Conservation (phyloP, 2,888 invertebrate species). For the Agelastica alni region DNA sequence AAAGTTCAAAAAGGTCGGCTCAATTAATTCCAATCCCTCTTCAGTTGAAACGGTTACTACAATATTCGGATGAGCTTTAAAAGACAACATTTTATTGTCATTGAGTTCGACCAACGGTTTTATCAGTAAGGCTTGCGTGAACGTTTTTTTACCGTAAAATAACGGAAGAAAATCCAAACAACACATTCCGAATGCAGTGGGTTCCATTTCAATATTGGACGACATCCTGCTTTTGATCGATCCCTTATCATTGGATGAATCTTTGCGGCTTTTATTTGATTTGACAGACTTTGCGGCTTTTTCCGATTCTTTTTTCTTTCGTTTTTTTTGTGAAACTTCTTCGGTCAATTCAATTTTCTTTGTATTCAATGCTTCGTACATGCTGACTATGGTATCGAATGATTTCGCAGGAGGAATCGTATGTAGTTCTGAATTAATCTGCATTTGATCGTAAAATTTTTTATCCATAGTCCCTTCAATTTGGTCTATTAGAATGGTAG, state of each 20-base stretch:
- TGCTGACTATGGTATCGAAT: slow-evolving; percentile 43
- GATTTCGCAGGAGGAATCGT: slow-evolving; percentile 15
- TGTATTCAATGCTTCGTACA: slow-evolving; percentile 42
- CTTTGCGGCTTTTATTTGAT: too few relatives aligned
- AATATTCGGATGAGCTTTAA: slow-evolving; percentile 46
- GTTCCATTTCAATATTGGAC: too few relatives aligned
- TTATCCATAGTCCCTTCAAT: slow-evolving; percentile 38
- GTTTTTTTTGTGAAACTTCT: too few relatives aligned
- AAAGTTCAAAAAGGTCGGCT: slow-evolving; percentile 43
- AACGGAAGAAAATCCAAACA: slow-evolving; percentile 41
- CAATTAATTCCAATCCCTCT: slow-evolving; percentile 32
- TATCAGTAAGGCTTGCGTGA: slow-evolving; percentile 39
- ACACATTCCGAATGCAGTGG: slow-evolving; percentile 39
- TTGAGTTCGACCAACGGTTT: slow-evolving; percentile 37
- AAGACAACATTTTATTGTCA: slow-evolving; percentile 45
- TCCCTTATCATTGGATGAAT: too few relatives aligned
- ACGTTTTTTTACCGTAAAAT: slow-evolving; percentile 15
- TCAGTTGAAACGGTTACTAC: slow-evolving; percentile 41
- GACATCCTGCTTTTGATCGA: too few relatives aligned
- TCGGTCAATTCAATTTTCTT: slow-evolving; percentile 13
- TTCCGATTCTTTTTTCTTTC: too few relatives aligned
- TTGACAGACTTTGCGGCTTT: too few relatives aligned
- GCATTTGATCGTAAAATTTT: slow-evolving; percentile 37
- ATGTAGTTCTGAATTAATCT: slow-evolving; percentile 22
- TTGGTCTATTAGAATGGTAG: too few relatives aligned